phyloP scores from a whole-genome alignment of 2,888 invertebrate genomes.

The Galeopsomyia nigrocyanea region DNA sequence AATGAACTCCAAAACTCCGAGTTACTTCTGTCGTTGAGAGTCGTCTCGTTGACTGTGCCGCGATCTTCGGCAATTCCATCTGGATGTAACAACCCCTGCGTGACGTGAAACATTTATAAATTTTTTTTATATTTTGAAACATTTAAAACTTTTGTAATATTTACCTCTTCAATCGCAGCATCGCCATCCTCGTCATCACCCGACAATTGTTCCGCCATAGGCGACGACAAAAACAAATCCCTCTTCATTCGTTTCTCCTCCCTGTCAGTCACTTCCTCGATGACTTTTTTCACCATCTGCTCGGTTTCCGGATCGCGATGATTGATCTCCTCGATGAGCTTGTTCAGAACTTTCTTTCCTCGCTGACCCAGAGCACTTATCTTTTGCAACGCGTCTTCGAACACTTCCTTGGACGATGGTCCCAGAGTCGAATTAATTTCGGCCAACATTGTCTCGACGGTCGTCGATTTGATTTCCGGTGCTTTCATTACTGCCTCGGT shows the following conservation, averaged over 20 bases:
- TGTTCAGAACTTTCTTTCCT: slow-evolving; percentile 72
- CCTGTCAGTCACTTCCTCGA: slow-evolving; percentile 69
- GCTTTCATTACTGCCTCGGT: not conserved
- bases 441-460: not conserved
- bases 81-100: slow-evolving; percentile 67
- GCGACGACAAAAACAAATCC: slow-evolving; percentile 71
- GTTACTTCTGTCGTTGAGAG: slow-evolving; percentile 79
- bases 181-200: slow-evolving; percentile 75
- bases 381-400: slow-evolving; percentile 73
- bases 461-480: slow-evolving; percentile 2
- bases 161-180: slow-evolving; percentile 76
- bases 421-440: slow-evolving; percentile 5
- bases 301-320: slow-evolving; percentile 49
- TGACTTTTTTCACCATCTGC: slow-evolving; percentile 65
- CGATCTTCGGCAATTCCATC: slow-evolving; percentile 78
- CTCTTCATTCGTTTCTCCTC: slow-evolving; percentile 68
- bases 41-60: slow-evolving; percentile 76
- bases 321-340: slow-evolving; percentile 70
- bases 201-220: slow-evolving; percentile 70
- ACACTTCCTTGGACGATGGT: slow-evolving; percentile 71
- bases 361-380: slow-evolving; percentile 73
- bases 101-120: not conserved
- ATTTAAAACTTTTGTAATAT: not conserved
- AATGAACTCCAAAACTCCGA: slow-evolving; percentile 87
- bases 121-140: not conserved